Evolutionary conservation across 2,888 invertebrate species (phyloP), one percentile per base, ranked within the genome.

Genomic region (Cryptocephalus moraei): DNA sequence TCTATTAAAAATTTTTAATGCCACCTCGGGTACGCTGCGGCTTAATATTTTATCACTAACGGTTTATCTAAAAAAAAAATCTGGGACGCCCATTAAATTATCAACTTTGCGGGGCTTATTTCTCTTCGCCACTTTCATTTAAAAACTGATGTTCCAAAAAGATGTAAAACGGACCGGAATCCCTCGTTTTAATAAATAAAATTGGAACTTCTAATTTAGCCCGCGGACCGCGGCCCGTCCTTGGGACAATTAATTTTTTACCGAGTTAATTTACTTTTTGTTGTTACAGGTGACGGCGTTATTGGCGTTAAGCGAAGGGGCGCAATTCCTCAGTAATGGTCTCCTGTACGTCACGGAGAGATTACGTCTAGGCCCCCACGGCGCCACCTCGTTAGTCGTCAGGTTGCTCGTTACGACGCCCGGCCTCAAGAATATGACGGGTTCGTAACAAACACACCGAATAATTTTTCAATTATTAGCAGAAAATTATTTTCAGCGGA

Each of bases 331-430:
- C 1, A 81, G 80, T 55, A 81, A 80, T 38, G 79, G 79, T 11
- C 77, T 81, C 33, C 69, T 81, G 1, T 81, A 80, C 58, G 81
- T 82, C 33, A 81, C 81, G 0, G 82, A 82, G 60, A 70, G 81
- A 41, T 67, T 82, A 10, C 67, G 82, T 1, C 71, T 82, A 0
- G 82, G 82, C 0, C 81, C 81, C 0, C 75, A 80, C 8, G 81
- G 82, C 0, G 81, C 81, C 0, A 82, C 82, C 0, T 81, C 81
- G 33, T 64, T 82, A 32, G 81, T 82, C 0, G 81, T 82, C 0
- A 64, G 78, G 44, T 75, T 82, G 0, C 73, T 80, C 9, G 81
- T 80, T 40, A 79, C 80, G 32, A 79, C 79, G 0, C 76, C 80
- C 1, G 81, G 81, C 39, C 65, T 75, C 40, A 81, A 81, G 64